Conservation (phyloP, 2,113 vertebrate genomes). For the Stomatorhinus ivindoensis region DNA sequence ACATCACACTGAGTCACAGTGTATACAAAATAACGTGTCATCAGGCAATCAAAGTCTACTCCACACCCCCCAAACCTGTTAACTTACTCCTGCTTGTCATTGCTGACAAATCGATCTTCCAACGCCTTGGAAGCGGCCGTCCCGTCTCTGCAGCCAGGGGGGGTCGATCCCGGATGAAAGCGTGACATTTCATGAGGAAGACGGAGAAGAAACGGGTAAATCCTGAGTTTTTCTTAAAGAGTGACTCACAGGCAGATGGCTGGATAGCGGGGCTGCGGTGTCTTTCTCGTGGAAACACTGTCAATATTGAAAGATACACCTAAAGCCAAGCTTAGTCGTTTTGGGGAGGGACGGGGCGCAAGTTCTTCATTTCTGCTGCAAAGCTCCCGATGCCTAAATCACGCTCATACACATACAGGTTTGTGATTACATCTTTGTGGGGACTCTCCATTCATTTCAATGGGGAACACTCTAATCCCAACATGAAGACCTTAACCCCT, state of each 20-base stretch:
- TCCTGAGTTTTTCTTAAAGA: not conserved
- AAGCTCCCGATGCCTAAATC: not conserved
- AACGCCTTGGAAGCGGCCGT: not conserved
- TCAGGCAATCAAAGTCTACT: not conserved
- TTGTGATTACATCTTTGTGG: too few species aligned
- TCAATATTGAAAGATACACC: not conserved
- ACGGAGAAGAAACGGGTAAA: not conserved
- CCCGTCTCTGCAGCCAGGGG: not conserved
- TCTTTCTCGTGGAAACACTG: not conserved
- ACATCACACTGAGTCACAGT: not conserved
- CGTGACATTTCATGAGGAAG: not conserved
- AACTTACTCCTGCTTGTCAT: not conserved
- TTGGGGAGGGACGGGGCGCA: not conserved
- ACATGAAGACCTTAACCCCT: too few species aligned
- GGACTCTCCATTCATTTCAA: too few species aligned
- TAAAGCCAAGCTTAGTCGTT: not conserved
- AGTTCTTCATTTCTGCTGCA: not conserved
- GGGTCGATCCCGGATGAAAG: not conserved
- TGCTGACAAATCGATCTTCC: not conserved
- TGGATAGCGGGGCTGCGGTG: not conserved
- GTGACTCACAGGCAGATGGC: not conserved
- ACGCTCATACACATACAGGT: not conserved
- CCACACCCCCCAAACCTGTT: not conserved
- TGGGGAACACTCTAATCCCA: too few species aligned
- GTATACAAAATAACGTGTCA: not conserved